Conservation (phyloP, 1,140 invertebrate species). For the Drosophila nebulosa region DNA sequence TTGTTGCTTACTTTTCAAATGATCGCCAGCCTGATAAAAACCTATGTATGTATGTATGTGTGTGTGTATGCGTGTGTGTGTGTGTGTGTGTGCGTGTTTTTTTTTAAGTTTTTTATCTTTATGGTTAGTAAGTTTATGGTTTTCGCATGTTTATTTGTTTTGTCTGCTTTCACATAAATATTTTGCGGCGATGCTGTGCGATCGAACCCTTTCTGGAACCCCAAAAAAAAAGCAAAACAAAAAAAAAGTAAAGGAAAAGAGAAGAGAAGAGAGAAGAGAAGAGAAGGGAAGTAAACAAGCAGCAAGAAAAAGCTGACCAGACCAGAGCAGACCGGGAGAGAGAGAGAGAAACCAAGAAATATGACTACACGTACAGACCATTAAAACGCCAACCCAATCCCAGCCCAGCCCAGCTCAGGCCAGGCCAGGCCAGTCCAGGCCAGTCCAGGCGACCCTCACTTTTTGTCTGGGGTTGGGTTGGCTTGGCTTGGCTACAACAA, state of each 20-base stretch:
- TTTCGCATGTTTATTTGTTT: constrained; percentile 62
- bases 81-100: constrained; percentile 16
- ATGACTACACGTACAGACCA: constrained; percentile 78
- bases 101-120: constrained; percentile 70
- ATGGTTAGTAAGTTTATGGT: constrained; percentile 78
- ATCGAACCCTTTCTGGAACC: constrained; percentile 30
- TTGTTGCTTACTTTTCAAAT: background rate
- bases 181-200: constrained; percentile 30
- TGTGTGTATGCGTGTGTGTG: constrained; percentile 15
- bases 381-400: constrained; percentile 76
- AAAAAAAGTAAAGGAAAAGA: background rate
- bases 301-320: background rate
- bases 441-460: constrained; percentile 59
- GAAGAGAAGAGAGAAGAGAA: background rate
- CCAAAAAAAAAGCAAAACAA: constrained; percentile 26
- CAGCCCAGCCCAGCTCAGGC: too few species aligned
- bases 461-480: constrained; percentile 58
- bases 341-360: constrained; percentile 62
- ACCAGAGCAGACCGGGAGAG: constrained; percentile 35
- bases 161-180: constrained; percentile 73
- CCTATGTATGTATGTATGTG: background rate
- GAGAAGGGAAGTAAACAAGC: too few species aligned
- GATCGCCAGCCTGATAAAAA: background rate
- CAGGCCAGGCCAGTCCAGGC: constrained; percentile 37
- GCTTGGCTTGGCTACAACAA: background rate